phyloP scores from a whole-genome alignment of 2,888 invertebrate genomes.

The Leucophora obtusa region DNA sequence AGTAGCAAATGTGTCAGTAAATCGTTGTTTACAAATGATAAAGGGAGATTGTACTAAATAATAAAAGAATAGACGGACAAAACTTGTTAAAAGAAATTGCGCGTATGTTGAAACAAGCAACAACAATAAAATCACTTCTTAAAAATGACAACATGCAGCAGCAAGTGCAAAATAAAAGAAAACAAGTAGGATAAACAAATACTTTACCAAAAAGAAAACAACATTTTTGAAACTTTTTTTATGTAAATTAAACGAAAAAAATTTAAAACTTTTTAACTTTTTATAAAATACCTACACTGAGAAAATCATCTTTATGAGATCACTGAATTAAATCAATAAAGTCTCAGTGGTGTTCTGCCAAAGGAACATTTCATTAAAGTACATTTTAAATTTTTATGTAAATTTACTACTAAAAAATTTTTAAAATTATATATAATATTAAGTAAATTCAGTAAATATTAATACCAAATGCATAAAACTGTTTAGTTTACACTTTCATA shows the following conservation, averaged over 20 bases:
- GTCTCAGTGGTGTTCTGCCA: too few species aligned
- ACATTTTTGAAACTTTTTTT: not conserved
- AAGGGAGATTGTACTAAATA: not conserved
- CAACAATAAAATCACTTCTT: not conserved
- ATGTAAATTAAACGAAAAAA: not conserved
- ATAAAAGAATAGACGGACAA: slow-evolving; percentile 5
- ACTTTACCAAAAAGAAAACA: not conserved
- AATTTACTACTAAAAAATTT: too few species aligned
- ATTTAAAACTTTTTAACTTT: too few species aligned
- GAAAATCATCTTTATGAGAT: too few species aligned
- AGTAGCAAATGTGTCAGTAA: not conserved
- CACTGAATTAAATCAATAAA: too few species aligned
- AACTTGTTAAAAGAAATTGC: slow-evolving; percentile 44
- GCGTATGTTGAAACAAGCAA: slow-evolving; percentile 27
- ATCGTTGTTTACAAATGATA: not conserved
- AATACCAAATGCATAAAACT: too few species aligned
- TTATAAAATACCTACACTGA: not conserved
- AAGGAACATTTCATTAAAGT: too few species aligned
- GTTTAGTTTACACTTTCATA: too few species aligned
- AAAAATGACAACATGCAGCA: slow-evolving; percentile 60
- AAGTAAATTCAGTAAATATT: too few species aligned
- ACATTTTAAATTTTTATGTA: too few species aligned
- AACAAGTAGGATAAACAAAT: slow-evolving; percentile 58
- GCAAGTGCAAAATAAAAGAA: slow-evolving; percentile 38
- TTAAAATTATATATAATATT: too few species aligned